Conservation (phyloP, 2,888 invertebrate genomes). For the Ptilodon capucinus region DNA sequence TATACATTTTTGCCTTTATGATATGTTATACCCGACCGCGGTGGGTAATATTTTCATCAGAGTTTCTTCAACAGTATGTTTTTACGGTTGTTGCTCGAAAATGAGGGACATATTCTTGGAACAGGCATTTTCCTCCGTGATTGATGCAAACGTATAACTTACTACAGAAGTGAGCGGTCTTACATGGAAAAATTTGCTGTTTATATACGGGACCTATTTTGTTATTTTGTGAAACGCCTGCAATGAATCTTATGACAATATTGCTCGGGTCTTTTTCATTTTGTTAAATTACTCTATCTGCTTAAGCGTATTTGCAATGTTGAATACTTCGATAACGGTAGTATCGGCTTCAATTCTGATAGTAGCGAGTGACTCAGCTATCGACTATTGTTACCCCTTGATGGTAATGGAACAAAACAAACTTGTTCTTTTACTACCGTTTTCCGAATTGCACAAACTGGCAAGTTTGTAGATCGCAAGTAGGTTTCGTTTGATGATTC, state of each 20-base stretch:
- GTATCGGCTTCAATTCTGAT: constrained; percentile 10
- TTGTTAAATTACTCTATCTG: neutral
- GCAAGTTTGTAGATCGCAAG: constrained; percentile 24
- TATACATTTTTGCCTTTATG: constrained; percentile 49
- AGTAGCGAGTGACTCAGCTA: constrained; percentile 6
- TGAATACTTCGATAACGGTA: constrained; percentile 1
- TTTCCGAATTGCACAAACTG: constrained; percentile 3
- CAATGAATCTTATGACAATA: constrained; percentile 4
- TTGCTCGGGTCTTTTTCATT: neutral
- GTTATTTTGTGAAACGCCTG: constrained; percentile 6
- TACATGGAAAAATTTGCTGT: constrained; percentile 15
- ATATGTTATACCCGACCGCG: constrained; percentile 39
- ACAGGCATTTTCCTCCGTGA: constrained; percentile 18
- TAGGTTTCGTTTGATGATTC: constrained; percentile 31
- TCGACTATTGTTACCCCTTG: constrained; percentile 15
- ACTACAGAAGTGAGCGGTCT: constrained; percentile 11
- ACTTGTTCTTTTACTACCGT: constrained; percentile 12
- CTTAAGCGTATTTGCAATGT: neutral
- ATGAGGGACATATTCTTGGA: constrained; percentile 28
- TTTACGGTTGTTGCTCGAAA: constrained; percentile 29
- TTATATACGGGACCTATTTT: constrained; percentile 12
- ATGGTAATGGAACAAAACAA: constrained; percentile 22
- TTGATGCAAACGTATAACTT: constrained; percentile 27
- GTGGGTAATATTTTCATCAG: constrained; percentile 52
- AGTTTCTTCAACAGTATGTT: constrained; percentile 32